These are phyloP conservation scores for Macrotrachela quadricornifera DNA, from an alignment of 1,140 invertebrate species.

Conservation along the genomic window DNA sequence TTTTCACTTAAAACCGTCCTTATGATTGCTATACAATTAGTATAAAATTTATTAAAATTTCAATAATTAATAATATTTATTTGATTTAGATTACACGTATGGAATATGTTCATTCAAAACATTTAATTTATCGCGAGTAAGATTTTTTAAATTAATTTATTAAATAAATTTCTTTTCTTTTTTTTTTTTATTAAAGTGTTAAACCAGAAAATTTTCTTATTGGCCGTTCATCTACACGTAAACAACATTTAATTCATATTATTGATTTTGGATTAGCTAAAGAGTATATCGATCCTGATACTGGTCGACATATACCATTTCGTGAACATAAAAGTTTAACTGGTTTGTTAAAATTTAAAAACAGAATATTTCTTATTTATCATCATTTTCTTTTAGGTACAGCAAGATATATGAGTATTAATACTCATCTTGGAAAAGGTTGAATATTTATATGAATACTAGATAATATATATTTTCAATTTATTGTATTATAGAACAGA, in stretches of 20 bases:
- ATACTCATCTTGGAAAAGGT: conserved; percentile 97
- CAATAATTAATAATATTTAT: neutral
- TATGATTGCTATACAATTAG: conserved; percentile 92
- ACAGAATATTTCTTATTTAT: too few species aligned
- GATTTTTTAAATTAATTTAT: too few species aligned
- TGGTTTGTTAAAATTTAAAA: conserved; percentile 20
- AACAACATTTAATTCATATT: conserved; percentile 97
- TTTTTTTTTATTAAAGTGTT: conserved; percentile 38
- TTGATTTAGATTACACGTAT: conserved; percentile 43
- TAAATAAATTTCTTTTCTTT: too few species aligned
- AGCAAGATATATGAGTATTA: conserved; percentile 98
- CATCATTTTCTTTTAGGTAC: conserved; percentile 26
- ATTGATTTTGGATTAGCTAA: conserved; percentile 96
- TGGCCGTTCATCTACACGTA: conserved; percentile 83
- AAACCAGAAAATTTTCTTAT: conserved; percentile 99
- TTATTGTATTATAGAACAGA: conserved; percentile 57
- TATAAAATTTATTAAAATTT: conserved; percentile 38
- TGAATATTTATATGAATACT: conserved; percentile 8
- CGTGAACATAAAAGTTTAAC: conserved; percentile 98
- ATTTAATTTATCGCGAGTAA: conserved; percentile 84
- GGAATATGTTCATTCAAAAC: conserved; percentile 96
- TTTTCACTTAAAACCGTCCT: conserved; percentile 95
- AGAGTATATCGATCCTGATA: conserved; percentile 98
- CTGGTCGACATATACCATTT: conserved; percentile 94
- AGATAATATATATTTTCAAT: neutral